A percentile compares a stretch with the other conserved stretches of the same genome.
Conservation (phyloP, 1,140 invertebrate genomes). For the Drosophila neocordata region DNA sequence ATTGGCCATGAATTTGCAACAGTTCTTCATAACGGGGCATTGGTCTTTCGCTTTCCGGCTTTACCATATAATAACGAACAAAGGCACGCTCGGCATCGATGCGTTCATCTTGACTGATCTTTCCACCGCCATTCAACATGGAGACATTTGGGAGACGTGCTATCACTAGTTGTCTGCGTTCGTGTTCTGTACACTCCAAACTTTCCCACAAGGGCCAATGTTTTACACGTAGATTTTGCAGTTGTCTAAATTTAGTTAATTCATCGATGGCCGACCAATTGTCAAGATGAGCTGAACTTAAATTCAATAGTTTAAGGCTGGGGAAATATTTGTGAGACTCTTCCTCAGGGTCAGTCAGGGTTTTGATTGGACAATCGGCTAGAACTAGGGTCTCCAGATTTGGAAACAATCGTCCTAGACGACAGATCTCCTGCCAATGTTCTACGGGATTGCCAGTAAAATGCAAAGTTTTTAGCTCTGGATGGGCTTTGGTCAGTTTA, state of each 20-base stretch:
- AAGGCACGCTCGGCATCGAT: conserved; percentile 97
- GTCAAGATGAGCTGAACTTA: conserved; percentile 91
- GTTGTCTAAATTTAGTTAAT: conserved; percentile 90
- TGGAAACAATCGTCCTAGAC: conserved; percentile 92
- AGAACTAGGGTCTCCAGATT: conserved; percentile 92
- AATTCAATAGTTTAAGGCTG: conserved; percentile 89
- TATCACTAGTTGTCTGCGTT: conserved; percentile 92
- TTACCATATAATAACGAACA: conserved; percentile 95
- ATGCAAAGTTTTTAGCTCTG: conserved; percentile 89
- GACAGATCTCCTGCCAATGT: conserved; percentile 91
- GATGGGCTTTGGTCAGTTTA: conserved; percentile 83
- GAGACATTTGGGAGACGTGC: conserved; percentile 93
- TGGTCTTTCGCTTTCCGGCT: conserved; percentile 90
- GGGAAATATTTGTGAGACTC: conserved; percentile 84
- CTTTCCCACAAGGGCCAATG: conserved; percentile 88
- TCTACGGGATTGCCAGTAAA: conserved; percentile 93
- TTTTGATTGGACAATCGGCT: conserved; percentile 89
- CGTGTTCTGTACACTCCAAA: conserved; percentile 93
- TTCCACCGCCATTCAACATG: conserved; percentile 94
- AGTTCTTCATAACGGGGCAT: conserved; percentile 90
- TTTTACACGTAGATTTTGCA: conserved; percentile 92
- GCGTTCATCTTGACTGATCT: conserved; percentile 91
- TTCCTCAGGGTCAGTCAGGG: conserved; percentile 57
- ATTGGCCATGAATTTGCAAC: conserved; percentile 91
- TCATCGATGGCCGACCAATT: conserved; percentile 95